These are phyloP conservation scores for Drosophila meridiana DNA, from an alignment of 2,888 invertebrate species.

Conservation along the genomic window DNA sequence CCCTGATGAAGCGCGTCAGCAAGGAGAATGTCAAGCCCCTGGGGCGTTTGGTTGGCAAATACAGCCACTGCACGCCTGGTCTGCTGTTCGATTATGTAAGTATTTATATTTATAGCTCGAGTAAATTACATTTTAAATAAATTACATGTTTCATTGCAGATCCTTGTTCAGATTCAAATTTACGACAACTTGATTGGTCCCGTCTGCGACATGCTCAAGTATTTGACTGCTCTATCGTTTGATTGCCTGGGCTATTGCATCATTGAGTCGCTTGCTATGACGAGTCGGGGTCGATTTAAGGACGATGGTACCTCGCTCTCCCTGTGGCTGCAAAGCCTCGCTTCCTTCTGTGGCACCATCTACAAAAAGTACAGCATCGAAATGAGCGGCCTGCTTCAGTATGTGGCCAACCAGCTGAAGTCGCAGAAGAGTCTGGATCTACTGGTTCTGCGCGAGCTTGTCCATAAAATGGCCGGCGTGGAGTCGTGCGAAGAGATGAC, in stretches of 20 bases:
- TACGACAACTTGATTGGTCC: constrained; percentile 98
- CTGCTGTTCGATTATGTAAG: constrained; percentile 97
- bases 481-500: constrained; percentile 99
- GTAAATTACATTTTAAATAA: neutral
- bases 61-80: constrained; percentile 97
- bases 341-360: constrained; percentile 97
- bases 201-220: constrained; percentile 98
- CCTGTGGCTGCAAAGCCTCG: constrained; percentile 96
- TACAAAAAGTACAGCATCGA: constrained; percentile 99
- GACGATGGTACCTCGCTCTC: constrained; percentile 96
- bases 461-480: constrained; percentile 99
- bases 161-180: constrained; percentile 93
- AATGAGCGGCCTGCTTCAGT: constrained; percentile 96
- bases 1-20: constrained; percentile 98
- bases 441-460: constrained; percentile 97
- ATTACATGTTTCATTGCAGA: constrained; percentile 82
- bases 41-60: constrained; percentile 97
- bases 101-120: constrained; percentile 80
- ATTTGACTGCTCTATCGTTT: constrained; percentile 96
- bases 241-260: constrained; percentile 98
- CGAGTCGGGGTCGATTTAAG: constrained; percentile 91
- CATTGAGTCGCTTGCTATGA: constrained; percentile 94
- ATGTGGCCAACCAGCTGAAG: constrained; percentile 98
- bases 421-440: constrained; percentile 97
- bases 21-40: constrained; percentile 99